Base-by-base conservation (phyloP, 2,888 invertebrate species). In the Drosophila subsilvestris region DNA sequence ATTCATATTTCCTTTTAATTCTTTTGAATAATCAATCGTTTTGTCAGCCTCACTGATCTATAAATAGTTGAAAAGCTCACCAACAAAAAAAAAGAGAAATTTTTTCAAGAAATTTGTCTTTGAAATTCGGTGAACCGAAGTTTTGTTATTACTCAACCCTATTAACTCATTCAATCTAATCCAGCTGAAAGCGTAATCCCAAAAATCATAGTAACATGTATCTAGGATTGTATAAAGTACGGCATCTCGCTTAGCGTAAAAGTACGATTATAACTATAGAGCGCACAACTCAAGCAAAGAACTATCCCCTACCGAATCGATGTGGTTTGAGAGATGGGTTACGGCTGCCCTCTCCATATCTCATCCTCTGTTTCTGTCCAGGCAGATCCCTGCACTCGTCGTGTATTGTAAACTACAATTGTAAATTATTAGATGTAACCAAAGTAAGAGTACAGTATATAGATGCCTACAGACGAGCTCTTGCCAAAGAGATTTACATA, bases 331-430 rank as follows among this genome's bases (percentile, higher is more conserved):
- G 32, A 32, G 32, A 32, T 32, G 32, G 32, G 32, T 37, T 0
- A 6, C 32, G 32, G 37, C 37, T 22, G 22, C 49, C 37, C 22
- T 25, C 37, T 42, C 37, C 14, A 20, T 29, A 17, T 18, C 29
- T 18, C 50, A 8, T 47, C 32, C 37, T 22, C 14, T 66, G 69
- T 66, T 58, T 69, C 48, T 71, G 72, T 70, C 63, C 81, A 76
- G 80, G 87, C 66, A 63, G 79, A 37, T 59, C 73, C 76, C 50
- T 70, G 80, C 80, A 81, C 81, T 66, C 57, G 18, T 81, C 68
- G 79, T 86, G 53, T 65, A 73, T 49, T 60, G 76, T 81, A 71
- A 63, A 63, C 49, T 63, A 81, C 67, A 79, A 76, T 51, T 85
- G 83, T 79, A 84, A 81, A 79, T 66, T 73, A 56, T 69, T 80